Conservation (phyloP, 2,797 vertebrate genomes). For the Oryzias dopingdopingensis region DNA sequence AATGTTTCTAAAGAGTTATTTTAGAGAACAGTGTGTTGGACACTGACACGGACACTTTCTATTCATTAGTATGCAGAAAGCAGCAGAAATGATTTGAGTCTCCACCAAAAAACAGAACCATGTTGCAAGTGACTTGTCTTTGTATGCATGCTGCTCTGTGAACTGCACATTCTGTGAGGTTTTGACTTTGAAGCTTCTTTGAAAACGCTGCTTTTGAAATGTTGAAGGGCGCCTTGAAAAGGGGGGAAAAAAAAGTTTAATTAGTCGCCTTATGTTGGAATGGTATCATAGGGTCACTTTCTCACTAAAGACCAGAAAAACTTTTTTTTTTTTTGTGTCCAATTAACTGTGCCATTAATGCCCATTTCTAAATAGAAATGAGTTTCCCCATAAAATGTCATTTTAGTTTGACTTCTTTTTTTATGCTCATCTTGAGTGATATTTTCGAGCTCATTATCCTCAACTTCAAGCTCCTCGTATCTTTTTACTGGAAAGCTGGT, state of each 20-base stretch:
- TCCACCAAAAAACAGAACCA: conserved; percentile 38
- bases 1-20: no score
- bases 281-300: conserved; percentile 47
- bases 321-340: conserved; percentile 30
- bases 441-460: conserved; percentile 38
- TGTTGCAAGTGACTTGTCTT: conserved; percentile 50
- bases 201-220: conserved; percentile 76
- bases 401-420: conserved; percentile 46
- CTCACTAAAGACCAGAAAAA: conserved; percentile 35
- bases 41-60: no score
- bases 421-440: conserved; percentile 46
- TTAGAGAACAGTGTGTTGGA: no score
- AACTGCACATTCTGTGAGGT: conserved; percentile 60
- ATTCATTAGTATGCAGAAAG: conserved; percentile 39
- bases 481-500: not conserved
- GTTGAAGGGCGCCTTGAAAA: conserved; percentile 74
- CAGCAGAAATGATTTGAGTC: conserved; percentile 30
- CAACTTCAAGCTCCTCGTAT: conserved; percentile 9
- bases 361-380: conserved; percentile 66
- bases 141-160: conserved; percentile 55
- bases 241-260: conserved; percentile 64
- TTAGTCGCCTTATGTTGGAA: conserved; percentile 64
- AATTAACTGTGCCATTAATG: conserved; percentile 65
- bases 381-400: conserved; percentile 58
- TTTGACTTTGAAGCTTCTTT: conserved; percentile 72